phyloP scores from a whole-genome alignment of 2,797 vertebrate species.

The Girardinus metallicus region DNA sequence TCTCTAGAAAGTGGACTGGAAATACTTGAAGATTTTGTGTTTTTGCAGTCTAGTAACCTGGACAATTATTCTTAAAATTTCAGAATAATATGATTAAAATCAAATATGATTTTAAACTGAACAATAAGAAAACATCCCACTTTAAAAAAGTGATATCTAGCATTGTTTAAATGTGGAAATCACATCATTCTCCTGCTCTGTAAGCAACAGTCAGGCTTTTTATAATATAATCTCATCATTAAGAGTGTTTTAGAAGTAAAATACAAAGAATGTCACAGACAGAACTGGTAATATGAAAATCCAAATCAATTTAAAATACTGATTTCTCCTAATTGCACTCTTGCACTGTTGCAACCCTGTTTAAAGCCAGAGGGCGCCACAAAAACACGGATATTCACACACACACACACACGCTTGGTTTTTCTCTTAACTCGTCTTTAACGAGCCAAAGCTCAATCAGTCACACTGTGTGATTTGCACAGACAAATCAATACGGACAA shows the following conservation, averaged over 20 bases:
- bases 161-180: neutral
- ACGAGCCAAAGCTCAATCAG: constrained; percentile 47
- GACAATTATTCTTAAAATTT: neutral
- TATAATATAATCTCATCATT: neutral
- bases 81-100: neutral
- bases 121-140: neutral
- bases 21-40: too few relatives aligned
- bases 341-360: neutral
- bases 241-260: neutral
- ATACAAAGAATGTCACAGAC: neutral
- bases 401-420: neutral
- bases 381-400: constrained; percentile 19
- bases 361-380: constrained; percentile 57
- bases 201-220: neutral
- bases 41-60: neutral
- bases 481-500: constrained; percentile 72
- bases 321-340: neutral
- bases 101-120: neutral
- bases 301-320: neutral
- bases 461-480: constrained; percentile 65
- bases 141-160: neutral
- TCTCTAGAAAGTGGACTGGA: too few relatives aligned
- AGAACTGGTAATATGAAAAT: neutral
- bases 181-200: neutral
- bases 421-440: constrained; percentile 47